Percentiles rank a stretch among this genome's conserved stretches.
These are phyloP conservation scores for Coreoperca whiteheadi DNA, from an alignment of 2,113 vertebrate species.

Conservation along the genomic window DNA sequence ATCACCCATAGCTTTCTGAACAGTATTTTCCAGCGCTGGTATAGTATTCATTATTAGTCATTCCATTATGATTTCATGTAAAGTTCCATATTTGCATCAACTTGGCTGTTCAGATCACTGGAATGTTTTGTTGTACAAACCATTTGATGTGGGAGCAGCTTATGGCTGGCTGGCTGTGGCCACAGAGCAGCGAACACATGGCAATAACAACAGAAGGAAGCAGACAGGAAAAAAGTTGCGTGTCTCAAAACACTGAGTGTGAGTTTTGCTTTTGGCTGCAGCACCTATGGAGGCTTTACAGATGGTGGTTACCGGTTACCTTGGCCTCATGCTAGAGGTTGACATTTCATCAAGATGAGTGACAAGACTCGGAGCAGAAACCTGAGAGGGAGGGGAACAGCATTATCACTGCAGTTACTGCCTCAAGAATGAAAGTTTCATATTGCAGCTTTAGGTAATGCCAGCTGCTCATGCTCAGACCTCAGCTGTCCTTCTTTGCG, in stretches of 20 bases:
- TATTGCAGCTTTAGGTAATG: slow-evolving; percentile 18
- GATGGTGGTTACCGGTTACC: neutral
- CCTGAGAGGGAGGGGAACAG: neutral
- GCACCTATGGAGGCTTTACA: neutral
- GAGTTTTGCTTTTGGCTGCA: slow-evolving; percentile 5
- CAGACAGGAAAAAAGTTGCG: neutral
- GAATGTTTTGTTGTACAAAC: neutral
- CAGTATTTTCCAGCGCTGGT: neutral
- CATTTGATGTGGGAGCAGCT: neutral
- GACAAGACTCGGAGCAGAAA: neutral
- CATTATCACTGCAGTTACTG: neutral
- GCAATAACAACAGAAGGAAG: neutral
- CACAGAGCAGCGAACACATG: neutral
- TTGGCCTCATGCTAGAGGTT: neutral
- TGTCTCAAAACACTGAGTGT: neutral
- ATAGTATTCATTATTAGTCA: neutral
- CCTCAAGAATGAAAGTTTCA: slow-evolving; percentile 1
- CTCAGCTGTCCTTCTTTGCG: slow-evolving; percentile 21
- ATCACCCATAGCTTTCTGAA: too few species aligned
- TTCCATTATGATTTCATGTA: neutral
- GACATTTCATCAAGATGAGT: slow-evolving; percentile 16
- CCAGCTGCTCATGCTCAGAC: slow-evolving; percentile 34
- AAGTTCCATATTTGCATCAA: neutral
- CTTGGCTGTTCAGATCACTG: neutral
- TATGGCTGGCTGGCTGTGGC: neutral